Conservation (phyloP, 2,797 vertebrate genomes). For the Pogoniulus pusillus region DNA sequence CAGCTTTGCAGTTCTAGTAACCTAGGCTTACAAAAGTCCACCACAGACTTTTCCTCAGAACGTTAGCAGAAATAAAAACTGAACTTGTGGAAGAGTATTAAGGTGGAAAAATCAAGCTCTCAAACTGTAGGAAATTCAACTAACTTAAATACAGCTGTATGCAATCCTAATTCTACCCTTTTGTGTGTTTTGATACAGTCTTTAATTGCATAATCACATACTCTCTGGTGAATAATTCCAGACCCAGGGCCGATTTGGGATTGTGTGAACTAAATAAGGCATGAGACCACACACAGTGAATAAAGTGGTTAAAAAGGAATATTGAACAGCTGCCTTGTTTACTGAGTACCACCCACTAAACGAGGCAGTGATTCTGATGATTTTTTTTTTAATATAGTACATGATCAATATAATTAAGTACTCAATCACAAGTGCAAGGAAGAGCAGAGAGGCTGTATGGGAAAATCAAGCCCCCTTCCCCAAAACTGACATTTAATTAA, state of each 20-base stretch:
- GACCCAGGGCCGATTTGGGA: conserved; percentile 45
- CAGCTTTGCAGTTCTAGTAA: conserved; percentile 31
- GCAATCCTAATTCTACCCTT: conserved; percentile 34
- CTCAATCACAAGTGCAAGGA: neutral
- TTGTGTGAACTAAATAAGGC: conserved; percentile 64
- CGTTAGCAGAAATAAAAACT: conserved; percentile 7
- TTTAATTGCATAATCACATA: conserved; percentile 66
- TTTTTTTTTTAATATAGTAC: neutral
- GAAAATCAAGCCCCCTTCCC: neutral
- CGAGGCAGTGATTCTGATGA: conserved; percentile 8
- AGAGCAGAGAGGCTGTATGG: neutral
- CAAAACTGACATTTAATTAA: neutral
- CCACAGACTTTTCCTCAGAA: neutral
- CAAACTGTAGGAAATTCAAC: neutral
- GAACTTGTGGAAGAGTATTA: neutral
- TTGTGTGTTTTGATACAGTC: conserved; percentile 62
- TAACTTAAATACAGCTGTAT: neutral
- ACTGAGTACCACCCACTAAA: conserved; percentile 55
- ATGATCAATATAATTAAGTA: conserved; percentile 62
- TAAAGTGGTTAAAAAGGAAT: conserved; percentile 60
- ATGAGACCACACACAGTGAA: conserved; percentile 68
- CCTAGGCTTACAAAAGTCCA: neutral
- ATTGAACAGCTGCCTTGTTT: conserved; percentile 65
- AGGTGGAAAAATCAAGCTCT: neutral
- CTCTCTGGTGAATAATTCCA: conserved; percentile 64